phyloP scores from a whole-genome alignment of 2,113 vertebrate species.

The Toxostoma redivivum region DNA sequence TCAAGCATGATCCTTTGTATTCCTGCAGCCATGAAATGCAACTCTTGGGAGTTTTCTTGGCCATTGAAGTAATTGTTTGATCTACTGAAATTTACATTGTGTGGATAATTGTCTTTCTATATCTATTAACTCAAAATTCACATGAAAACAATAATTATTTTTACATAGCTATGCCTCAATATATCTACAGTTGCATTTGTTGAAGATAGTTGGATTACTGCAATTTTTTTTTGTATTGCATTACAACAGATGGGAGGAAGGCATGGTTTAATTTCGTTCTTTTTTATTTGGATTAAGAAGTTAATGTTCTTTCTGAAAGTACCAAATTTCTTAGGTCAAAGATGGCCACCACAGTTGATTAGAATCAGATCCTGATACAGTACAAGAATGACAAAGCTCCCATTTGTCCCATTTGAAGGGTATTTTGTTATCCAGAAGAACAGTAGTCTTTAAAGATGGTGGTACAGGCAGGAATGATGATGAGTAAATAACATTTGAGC shows the following conservation, averaged over 20 bases:
- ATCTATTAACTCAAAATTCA: background rate
- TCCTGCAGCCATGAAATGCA: background rate
- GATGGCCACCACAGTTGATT: background rate
- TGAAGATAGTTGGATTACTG: background rate
- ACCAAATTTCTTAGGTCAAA: background rate
- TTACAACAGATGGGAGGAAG: background rate
- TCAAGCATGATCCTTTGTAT: background rate
- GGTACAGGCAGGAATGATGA: background rate
- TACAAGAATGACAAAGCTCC: background rate
- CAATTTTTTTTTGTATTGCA: background rate
- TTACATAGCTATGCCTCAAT: background rate
- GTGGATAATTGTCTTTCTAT: background rate
- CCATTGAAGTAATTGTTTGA: background rate
- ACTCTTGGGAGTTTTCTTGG: background rate
- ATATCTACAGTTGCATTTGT: background rate
- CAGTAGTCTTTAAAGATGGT: background rate
- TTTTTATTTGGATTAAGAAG: background rate
- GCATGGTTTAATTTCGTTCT: background rate
- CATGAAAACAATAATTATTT: background rate
- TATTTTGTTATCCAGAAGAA: background rate
- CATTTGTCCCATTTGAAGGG: background rate
- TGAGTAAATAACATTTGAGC: background rate
- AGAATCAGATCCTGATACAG: background rate
- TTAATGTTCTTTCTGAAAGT: background rate
- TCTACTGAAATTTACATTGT: background rate